A percentile compares a stretch with the other conserved stretches of the same genome.
Conservation (phyloP, 2,113 vertebrate genomes). For the Actenoides lindsayi region DNA sequence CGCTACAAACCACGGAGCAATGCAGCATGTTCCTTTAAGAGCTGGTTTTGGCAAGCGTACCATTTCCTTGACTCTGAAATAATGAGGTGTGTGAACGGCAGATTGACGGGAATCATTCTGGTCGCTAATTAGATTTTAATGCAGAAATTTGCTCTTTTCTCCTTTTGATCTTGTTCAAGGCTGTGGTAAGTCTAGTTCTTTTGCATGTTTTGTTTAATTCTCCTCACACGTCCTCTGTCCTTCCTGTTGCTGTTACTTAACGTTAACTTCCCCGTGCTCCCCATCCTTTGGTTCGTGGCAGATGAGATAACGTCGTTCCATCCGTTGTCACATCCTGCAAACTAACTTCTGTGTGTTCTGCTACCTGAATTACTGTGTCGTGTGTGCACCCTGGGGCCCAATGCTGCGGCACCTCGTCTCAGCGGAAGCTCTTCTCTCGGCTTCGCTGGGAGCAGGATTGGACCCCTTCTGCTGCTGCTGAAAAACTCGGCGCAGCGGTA, state of each 20-base stretch:
- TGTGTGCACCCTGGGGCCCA: not conserved
- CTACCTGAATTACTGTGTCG: conserved; percentile 3
- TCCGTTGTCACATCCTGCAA: conserved; percentile 52
- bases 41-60: not conserved
- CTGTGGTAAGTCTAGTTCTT: conserved; percentile 92
- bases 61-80: not conserved
- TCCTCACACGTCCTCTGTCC: conserved; percentile 60
- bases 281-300: not conserved
- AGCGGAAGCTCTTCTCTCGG: not conserved
- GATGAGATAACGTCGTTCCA: conserved; percentile 41
- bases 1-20: not conserved
- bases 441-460: conserved; percentile 20
- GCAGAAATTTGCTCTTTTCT: conserved; percentile 89
- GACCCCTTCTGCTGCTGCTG: not conserved
- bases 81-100: conserved; percentile 26
- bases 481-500: not conserved
- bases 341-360: conserved; percentile 69
- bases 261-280: conserved; percentile 59
- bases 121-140: conserved; percentile 79
- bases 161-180: conserved; percentile 89
- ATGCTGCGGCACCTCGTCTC: not conserved
- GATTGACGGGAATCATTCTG: conserved; percentile 47
- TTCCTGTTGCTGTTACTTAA: conserved; percentile 59
- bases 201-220: conserved; percentile 79
- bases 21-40: conserved; percentile 37